Evolutionary conservation across 2,797 vertebrate species (phyloP).

Genomic region (Falco berigora): DNA sequence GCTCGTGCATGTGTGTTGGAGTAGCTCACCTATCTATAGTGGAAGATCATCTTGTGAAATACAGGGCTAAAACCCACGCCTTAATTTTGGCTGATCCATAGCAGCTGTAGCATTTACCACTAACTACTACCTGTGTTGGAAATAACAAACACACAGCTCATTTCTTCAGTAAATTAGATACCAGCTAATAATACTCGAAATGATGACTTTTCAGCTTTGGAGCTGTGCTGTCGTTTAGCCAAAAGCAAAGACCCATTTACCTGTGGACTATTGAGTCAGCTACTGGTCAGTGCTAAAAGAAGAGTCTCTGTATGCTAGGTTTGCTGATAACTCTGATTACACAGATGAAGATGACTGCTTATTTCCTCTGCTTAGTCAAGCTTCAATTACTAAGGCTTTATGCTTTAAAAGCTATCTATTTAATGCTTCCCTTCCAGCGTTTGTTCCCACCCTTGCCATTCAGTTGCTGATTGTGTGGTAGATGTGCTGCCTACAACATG

Average conservation of each 20-base stretch:
- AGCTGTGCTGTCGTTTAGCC: neutral
- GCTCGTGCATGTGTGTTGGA: neutral
- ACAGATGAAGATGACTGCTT: neutral
- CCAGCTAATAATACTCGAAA: neutral
- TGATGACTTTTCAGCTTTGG: neutral
- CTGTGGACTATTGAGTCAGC: slow-evolving; percentile 30
- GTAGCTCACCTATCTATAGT: neutral
- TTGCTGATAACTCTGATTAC: slow-evolving; percentile 24
- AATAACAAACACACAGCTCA: neutral
- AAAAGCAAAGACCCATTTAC: neutral
- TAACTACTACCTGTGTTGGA: neutral
- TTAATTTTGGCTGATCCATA: neutral
- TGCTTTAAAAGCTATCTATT: neutral
- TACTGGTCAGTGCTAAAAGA: neutral
- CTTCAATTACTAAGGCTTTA: neutral
- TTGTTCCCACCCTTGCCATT: slow-evolving; percentile 14
- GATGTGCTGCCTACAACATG: neutral
- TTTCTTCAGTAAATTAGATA: neutral
- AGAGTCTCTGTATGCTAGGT: neutral
- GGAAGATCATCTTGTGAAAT: neutral
- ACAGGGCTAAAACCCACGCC: neutral
- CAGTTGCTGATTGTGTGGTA: neutral
- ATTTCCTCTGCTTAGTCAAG: slow-evolving; percentile 33
- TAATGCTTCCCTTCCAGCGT: neutral
- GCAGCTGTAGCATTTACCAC: neutral